Conservation (phyloP, 2,888 invertebrate species). For the Antitype chi region DNA sequence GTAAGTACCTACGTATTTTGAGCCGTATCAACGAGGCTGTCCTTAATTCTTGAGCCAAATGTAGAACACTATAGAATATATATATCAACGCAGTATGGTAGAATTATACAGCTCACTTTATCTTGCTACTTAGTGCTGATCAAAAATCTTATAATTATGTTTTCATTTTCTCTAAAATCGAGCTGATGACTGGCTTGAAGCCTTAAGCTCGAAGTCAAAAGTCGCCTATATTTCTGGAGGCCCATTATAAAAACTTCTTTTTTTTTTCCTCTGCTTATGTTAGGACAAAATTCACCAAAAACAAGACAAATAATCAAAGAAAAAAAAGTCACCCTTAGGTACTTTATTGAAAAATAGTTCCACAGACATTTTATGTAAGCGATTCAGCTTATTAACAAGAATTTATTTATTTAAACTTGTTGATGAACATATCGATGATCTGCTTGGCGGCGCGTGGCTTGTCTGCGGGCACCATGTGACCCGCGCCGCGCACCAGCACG, state of each 20-base stretch:
- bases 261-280: neutral
- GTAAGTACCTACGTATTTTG: too few relatives aligned
- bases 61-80: too few relatives aligned
- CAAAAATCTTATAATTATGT: too few relatives aligned
- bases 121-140: neutral
- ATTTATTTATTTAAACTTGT: slow-evolving; percentile 48
- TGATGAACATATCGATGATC: slow-evolving; percentile 57
- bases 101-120: too few relatives aligned
- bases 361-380: neutral
- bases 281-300: neutral
- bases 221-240: neutral
- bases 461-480: slow-evolving; percentile 87
- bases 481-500: slow-evolving; percentile 87
- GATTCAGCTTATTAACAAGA: neutral
- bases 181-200: too few relatives aligned
- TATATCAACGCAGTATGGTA: too few relatives aligned
- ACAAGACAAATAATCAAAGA: neutral
- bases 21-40: too few relatives aligned
- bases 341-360: neutral
- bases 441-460: slow-evolving; percentile 82
- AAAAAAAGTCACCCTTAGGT: neutral
- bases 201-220: neutral
- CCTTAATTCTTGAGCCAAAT: too few relatives aligned
- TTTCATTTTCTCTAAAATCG: too few relatives aligned
- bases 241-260: too few relatives aligned